Conservation (phyloP, 2,797 vertebrate species). For the Eupleurogrammus muticus region DNA sequence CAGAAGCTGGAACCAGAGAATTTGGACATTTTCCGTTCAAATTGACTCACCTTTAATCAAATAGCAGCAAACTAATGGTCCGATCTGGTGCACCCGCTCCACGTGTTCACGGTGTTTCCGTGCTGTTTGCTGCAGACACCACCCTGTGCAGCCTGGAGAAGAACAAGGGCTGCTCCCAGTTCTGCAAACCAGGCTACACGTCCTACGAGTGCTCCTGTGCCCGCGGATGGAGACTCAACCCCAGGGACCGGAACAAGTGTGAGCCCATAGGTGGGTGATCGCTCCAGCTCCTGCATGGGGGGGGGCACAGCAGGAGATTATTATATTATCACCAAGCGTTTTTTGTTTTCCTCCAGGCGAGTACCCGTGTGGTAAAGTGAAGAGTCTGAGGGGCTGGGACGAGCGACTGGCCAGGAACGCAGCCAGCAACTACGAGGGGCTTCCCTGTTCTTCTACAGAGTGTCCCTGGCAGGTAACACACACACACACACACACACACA, state of each 20-base stretch:
- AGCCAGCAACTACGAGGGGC: conserved; percentile 59
- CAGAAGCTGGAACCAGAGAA: too few relatives aligned
- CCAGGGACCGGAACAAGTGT: conserved; percentile 67
- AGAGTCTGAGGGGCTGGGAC: conserved; percentile 54
- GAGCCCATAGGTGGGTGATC: conserved; percentile 72
- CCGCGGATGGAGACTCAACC: conserved; percentile 76
- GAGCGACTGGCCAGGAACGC: conserved; percentile 48
- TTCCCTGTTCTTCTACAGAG: conserved; percentile 64
- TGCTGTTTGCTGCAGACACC: conserved; percentile 63
- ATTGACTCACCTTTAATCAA: too few relatives aligned
- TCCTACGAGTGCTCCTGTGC: conserved; percentile 84
- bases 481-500: not conserved
- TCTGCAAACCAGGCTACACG: conserved; percentile 85
- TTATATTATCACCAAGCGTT: too few relatives aligned
- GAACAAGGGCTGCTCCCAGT: conserved; percentile 83
- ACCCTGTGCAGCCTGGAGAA: conserved; percentile 79
- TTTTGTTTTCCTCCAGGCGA: conserved; percentile 52
- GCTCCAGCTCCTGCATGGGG: too few relatives aligned
- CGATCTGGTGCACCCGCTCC: too few relatives aligned
- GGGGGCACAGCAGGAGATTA: too few relatives aligned
- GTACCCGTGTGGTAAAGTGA: conserved; percentile 78
- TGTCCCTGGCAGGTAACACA: conserved; percentile 85
- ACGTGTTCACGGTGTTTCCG: too few relatives aligned
- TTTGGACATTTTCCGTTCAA: too few relatives aligned
- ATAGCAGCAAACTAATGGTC: too few relatives aligned